Conservation (phyloP, 2,113 vertebrate genomes). For the Turdus rufiventris region DNA sequence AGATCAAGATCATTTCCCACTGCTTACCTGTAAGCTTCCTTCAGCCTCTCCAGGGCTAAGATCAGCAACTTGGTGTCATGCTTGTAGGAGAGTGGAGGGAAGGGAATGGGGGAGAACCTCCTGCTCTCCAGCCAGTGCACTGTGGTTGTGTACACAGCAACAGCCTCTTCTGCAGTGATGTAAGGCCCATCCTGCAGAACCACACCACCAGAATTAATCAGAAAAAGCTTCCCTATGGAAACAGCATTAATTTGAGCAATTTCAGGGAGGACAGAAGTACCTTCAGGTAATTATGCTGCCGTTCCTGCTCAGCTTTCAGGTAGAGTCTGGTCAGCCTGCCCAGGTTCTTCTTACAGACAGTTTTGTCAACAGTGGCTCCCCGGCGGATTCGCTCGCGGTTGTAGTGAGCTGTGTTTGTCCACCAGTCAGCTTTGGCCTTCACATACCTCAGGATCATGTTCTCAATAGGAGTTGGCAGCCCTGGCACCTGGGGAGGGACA, state of each 20-base stretch:
- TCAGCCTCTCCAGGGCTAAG: conserved; percentile 93
- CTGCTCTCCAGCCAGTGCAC: conserved; percentile 99
- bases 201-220: background rate
- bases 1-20: background rate
- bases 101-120: conserved; percentile 96
- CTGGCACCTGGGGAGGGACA: conserved; percentile 82
- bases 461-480: conserved; percentile 96
- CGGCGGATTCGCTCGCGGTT: conserved; percentile 97
- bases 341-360: conserved; percentile 98
- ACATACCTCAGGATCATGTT: conserved; percentile 99
- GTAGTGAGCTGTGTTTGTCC: conserved; percentile 99
- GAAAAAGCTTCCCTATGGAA: background rate
- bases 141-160: conserved; percentile 99
- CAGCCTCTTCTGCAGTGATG: conserved; percentile 97
- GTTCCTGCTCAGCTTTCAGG: conserved; percentile 96
- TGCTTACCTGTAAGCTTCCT: conserved; percentile 95
- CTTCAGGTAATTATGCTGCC: conserved; percentile 99
- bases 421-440: conserved; percentile 99
- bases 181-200: conserved; percentile 90
- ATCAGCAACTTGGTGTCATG: conserved; percentile 98
- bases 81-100: conserved; percentile 95
- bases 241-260: background rate
- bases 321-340: conserved; percentile 94
- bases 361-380: conserved; percentile 97
- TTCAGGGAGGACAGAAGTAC: conserved; percentile 57